Evolutionary conservation across 35 echinoderm and acorn worm species (phyloP).

Genomic region (Patiria miniata): DNA sequence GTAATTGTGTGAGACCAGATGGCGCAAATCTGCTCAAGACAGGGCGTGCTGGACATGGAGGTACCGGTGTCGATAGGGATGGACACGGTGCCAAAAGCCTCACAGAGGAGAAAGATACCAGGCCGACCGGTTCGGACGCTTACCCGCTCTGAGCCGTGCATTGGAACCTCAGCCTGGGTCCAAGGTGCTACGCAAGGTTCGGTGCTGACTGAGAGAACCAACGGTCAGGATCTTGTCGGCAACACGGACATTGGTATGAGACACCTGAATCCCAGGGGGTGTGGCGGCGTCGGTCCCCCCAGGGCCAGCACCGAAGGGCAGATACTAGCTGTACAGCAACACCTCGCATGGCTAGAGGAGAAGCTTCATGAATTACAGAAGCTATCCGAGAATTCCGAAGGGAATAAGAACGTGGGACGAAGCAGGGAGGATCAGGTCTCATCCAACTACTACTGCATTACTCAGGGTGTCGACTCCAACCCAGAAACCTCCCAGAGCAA

Average conservation of each 20-base stretch:
- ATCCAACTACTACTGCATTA: conserved; percentile 22
- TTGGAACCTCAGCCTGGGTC: neutral
- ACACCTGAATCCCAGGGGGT: neutral
- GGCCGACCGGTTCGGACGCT: conserved; percentile 8
- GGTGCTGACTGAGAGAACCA: neutral
- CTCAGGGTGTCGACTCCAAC: conserved; percentile 16
- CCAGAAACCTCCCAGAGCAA: neutral
- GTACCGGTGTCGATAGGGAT: neutral
- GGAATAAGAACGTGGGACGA: neutral
- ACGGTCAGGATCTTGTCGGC: neutral
- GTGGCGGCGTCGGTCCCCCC: neutral
- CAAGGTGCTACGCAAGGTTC: neutral
- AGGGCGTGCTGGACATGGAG: conserved; percentile 17
- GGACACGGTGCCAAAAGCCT: neutral
- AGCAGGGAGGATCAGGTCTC: neutral
- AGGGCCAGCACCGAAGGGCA: conserved; percentile 9
- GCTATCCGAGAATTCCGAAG: neutral
- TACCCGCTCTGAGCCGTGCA: neutral
- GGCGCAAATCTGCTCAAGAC: neutral
- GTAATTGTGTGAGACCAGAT: neutral
- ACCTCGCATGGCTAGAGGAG: conserved; percentile 1
- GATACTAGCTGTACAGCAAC: conserved; percentile 18
- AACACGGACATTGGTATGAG: neutral
- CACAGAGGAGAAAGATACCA: conserved; percentile 10
- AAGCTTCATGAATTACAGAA: neutral